Percentiles rank a stretch among this genome's conserved stretches.
phyloP scores from a whole-genome alignment of 2,797 vertebrate genomes.

The Bufotes viridis region DNA sequence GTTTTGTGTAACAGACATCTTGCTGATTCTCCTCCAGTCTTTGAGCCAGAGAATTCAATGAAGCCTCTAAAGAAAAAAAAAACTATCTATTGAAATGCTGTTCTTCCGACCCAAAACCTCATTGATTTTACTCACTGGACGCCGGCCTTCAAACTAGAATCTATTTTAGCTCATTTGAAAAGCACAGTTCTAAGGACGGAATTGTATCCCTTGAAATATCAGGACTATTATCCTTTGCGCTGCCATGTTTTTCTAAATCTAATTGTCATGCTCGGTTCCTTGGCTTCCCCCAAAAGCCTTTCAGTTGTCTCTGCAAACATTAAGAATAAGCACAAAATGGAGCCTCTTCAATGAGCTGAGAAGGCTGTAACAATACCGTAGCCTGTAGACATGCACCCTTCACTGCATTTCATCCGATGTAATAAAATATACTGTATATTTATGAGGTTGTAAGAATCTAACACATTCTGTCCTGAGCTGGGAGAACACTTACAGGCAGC shows the following conservation, averaged over 20 bases:
- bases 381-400: slow-evolving; percentile 4
- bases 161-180: slow-evolving; percentile 57
- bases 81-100: slow-evolving; percentile 48
- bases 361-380: slow-evolving; percentile 18
- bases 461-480: neutral
- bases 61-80: slow-evolving; percentile 13
- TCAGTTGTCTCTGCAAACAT: slow-evolving; percentile 41
- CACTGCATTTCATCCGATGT: slow-evolving; percentile 1
- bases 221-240: slow-evolving; percentile 29
- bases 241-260: slow-evolving; percentile 53
- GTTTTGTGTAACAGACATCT: slow-evolving; percentile 27
- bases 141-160: slow-evolving; percentile 28
- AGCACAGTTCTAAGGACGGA: slow-evolving; percentile 17
- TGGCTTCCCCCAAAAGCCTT: slow-evolving; percentile 3
- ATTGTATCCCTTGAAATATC: slow-evolving; percentile 45
- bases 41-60: slow-evolving; percentile 27
- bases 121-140: slow-evolving; percentile 52
- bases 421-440: slow-evolving; percentile 34
- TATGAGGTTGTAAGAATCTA: neutral
- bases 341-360: slow-evolving; percentile 19
- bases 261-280: slow-evolving; percentile 42
- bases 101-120: slow-evolving; percentile 44
- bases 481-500: neutral
- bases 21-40: slow-evolving; percentile 28
- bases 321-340: slow-evolving; percentile 41